These are phyloP conservation scores for Diplolepis rosae DNA, from an alignment of 2,888 invertebrate species.

Conservation along the genomic window DNA sequence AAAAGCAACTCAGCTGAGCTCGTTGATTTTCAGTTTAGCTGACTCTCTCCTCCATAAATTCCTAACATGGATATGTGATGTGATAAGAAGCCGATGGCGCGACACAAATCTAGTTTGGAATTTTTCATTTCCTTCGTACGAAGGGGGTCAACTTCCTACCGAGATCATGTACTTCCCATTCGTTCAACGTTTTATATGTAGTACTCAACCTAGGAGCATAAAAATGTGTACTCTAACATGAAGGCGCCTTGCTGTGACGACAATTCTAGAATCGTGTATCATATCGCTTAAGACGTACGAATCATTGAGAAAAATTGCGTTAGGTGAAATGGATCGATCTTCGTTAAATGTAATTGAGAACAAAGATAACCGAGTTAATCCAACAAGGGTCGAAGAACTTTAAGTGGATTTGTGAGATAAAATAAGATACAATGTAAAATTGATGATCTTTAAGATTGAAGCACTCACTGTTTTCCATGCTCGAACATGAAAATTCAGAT, in stretches of 20 bases:
- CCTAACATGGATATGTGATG: slow-evolving; percentile 49
- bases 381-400: neutral
- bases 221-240: neutral
- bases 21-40: slow-evolving; percentile 43
- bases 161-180: slow-evolving; percentile 45
- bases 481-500: no score
- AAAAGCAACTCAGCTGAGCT: slow-evolving; percentile 23
- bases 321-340: neutral
- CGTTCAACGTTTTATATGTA: slow-evolving; percentile 45
- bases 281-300: neutral
- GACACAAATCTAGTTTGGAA: slow-evolving; percentile 64
- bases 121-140: slow-evolving; percentile 66
- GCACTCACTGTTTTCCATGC: no score
- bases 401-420: neutral
- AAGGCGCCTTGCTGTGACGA: neutral
- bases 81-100: slow-evolving; percentile 50
- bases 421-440: no score
- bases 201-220: neutral
- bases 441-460: no score
- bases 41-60: slow-evolving; percentile 53
- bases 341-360: slow-evolving; percentile 2
- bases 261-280: slow-evolving; percentile 19
- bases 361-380: neutral
- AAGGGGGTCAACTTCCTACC: slow-evolving; percentile 48
- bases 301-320: neutral